Evolutionary conservation across 2,113 vertebrate genomes (phyloP), one percentile per base, ranked within the genome.

Genomic region (Corythoichthys haematopterus): DNA sequence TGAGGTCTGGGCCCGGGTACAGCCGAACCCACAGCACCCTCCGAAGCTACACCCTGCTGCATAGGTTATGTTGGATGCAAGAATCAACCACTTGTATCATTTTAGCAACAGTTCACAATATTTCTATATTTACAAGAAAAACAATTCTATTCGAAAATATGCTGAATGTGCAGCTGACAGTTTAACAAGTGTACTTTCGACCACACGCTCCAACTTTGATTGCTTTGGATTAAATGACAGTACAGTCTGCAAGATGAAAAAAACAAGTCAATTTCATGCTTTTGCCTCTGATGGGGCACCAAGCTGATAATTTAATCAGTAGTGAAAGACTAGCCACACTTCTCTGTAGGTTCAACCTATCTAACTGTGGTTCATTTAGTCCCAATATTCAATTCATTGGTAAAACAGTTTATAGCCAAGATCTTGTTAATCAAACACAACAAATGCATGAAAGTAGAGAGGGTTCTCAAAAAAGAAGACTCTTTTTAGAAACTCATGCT

Each of bases 261-360:
- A 84, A 71, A 74, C 86, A 81, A 84, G 86, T 81, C 76, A 85
- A 91, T 91, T 90, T 91, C 87, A 88, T 84, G 86, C 83, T 76
- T 72, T 80, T 79, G 81, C 72, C n/a, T 84, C 69, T 37, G 15
- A 82, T 80, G 74, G 71, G 77, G 80, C 66, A 46, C 73, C 80
- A 67, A 79, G 77, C 78, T 90, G 84, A 85, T 85, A 73, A 85
- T 80, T 88, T 81, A 82, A 85, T 88, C 85, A 82, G 73, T 70
- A 80, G 64, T 75, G 74, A 82, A 82, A 83, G 83, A 84, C 72
- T 76, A 71, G 61, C 68, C 80, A 77, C 71, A 78, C 70, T 84
- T 71, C 50, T 74, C 69, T 52, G 66, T 71, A 76, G 72, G 75
- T 75, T 72, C 61, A 69, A 35, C 53, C 62, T 28, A 71, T 75